Evolutionary conservation across 2,113 vertebrate genomes (phyloP), one percentile per base, ranked within the genome.

Genomic region (Tamias sibiricus): DNA sequence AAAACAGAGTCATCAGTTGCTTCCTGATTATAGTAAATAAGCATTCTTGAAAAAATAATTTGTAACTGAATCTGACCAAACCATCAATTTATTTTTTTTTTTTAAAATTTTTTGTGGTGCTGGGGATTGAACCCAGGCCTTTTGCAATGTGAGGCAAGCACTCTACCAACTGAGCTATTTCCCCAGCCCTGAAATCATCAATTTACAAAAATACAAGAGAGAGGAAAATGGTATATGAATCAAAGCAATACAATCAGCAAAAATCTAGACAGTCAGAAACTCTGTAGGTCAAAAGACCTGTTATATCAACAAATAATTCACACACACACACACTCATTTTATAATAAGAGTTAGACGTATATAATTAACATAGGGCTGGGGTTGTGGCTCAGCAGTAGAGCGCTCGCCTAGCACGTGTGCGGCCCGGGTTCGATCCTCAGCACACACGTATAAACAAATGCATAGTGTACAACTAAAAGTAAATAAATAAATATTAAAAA

Each of bases 221-320:
- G 0, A 91, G 47, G 66, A 87, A 66, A 32, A 83, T n/a, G 26
- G 64, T 71, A 52, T 40, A 82, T n/a, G 7, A 86, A 19, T 37
- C 44, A 77, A 5, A 6, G 6, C 8, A 9, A 95, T 52, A 93
- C 42, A 71, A 28, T 59, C 37, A 86, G 12, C 37, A 93, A 91
- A 83, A 91, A 54, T 84, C 44, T 64, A 93, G 62, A 72, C 49
- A 62, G 6, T 47, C 62, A 87, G 72, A 88, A 79, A 87, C 28
- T 77, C 40, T 77, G 16, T 2, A 74, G 42, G 57, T 28, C 52
- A 90, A 84, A 91, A 62, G 32, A 79, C 5, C 2, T 37, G 12
- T 82, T 94, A 49, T 9, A 7, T 85, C 47, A 93, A 89, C 30
- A 94, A 93, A 79, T 93, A 92, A 94, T 64, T 74, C 72, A 13